Evolutionary conservation across 2,888 invertebrate genomes (phyloP).

Genomic region (Heliconius ismenius): DNA sequence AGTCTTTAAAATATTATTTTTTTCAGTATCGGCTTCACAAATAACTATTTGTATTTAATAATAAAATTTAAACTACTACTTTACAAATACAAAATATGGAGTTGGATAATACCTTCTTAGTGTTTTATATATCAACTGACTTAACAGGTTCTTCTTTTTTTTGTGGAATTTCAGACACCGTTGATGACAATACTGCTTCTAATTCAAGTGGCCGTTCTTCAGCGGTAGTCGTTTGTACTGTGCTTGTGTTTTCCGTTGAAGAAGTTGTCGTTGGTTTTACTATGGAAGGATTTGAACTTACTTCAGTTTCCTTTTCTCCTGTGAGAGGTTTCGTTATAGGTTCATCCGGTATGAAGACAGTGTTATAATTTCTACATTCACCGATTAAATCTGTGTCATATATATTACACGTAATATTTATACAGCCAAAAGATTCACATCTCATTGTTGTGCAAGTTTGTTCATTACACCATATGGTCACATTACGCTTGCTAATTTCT

Average conservation of each 20-base stretch:
- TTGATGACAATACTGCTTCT: conserved; percentile 67
- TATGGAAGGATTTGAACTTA: conserved; percentile 19
- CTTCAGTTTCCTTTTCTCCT: conserved; percentile 12
- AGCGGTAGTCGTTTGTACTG: conserved; percentile 34
- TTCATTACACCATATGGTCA: conserved; percentile 75
- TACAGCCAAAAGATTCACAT: conserved; percentile 66
- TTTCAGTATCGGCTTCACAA: conserved; percentile 38
- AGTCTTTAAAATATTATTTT: background rate
- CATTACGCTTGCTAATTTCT: conserved; percentile 63
- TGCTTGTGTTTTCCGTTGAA: conserved; percentile 18
- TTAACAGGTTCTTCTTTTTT: conserved; percentile 29
- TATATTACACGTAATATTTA: conserved; percentile 70
- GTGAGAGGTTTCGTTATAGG: conserved; percentile 36
- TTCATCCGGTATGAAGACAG: conserved; percentile 53
- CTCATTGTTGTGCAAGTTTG: conserved; percentile 76
- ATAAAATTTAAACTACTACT: background rate
- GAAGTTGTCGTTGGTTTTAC: conserved; percentile 29
- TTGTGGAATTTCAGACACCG: conserved; percentile 51
- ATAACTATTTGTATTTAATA: background rate
- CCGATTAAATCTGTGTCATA: conserved; percentile 75
- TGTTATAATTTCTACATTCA: conserved; percentile 70
- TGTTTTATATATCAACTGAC: background rate
- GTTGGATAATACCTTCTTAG: conserved; percentile 40
- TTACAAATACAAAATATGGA: conserved; percentile 30
- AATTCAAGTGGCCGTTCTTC: conserved; percentile 64